Percentiles rank a stretch among this genome's conserved stretches.
Conservation (phyloP, 2,888 invertebrate genomes). For the Pristionchus fissidentatus region DNA sequence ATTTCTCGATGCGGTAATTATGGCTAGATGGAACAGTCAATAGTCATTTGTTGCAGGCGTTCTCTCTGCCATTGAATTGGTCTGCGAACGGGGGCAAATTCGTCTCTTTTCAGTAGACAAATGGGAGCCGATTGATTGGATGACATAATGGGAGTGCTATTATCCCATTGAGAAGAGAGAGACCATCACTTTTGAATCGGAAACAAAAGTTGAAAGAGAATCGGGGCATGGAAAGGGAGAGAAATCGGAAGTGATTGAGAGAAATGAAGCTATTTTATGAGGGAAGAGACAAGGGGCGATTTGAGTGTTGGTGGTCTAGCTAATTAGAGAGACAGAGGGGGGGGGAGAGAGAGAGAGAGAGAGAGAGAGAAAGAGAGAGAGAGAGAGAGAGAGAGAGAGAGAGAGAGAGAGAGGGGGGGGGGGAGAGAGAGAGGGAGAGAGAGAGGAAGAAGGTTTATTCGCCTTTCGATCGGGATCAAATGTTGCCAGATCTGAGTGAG, state of each 20-base stretch:
- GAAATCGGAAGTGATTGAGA: conserved; percentile 12
- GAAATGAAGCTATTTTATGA: background rate
- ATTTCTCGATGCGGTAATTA: no score
- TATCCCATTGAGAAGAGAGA: conserved; percentile 19
- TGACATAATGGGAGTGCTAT: conserved; percentile 17
- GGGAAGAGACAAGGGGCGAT: background rate
- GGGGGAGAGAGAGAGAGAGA: no score
- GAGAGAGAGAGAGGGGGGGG: background rate
- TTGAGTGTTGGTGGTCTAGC: no score
- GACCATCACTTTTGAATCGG: conserved; percentile 11
- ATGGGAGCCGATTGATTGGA: background rate
- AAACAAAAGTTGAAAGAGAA: conserved; percentile 13
- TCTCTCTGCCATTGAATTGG: no score
- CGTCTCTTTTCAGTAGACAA: background rate
- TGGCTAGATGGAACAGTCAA: no score
- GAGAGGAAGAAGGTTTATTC: conserved; percentile 14
- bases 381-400: background rate
- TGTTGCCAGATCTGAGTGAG: no score
- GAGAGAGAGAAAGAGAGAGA: background rate
- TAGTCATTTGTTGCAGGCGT: no score
- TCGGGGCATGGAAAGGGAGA: background rate
- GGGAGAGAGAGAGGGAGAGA: background rate
- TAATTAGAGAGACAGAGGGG: no score
- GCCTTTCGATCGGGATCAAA: conserved; percentile 18
- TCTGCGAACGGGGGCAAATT: background rate